Evolutionary conservation across 2,797 vertebrate species (phyloP), one percentile per base, ranked within the genome.

Genomic region (Falco biarmicus): DNA sequence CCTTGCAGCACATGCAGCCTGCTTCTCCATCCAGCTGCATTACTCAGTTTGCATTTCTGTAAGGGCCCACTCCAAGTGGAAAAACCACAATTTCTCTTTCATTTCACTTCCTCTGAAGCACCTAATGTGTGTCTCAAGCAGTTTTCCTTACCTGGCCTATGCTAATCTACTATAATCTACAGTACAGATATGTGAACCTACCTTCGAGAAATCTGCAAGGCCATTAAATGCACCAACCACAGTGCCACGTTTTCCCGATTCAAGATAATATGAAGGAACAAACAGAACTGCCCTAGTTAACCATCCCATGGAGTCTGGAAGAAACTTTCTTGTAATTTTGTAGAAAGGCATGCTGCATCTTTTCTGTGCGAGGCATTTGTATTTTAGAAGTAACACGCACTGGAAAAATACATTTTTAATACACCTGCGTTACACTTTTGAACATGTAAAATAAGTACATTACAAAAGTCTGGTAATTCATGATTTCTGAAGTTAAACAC

Each of bases 351-450:
- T 0, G 14, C 29, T n/a, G 10, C 5, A 28, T 20, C 51, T 92
- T 81, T 60, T 32, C 41, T 4, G 0, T 2, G 1, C 1, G 18
- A 93, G 10, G 8, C 15, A 84, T 57, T 18, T 3, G 3, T 28
- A 51, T 68, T 48, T 93, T 29, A 88, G 31, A 78, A 93, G 48
- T 53, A 69, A 34, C 9, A 26, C 0, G 1, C 14, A 50, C 9
- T 18, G 26, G 29, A 50, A 87, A 79, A 32, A 17, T 34, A 20
- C 6, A 16, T 70, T 70, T 68, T 74, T 10, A 66, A 5, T 26
- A 17, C 4, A 2, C 26, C 60, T 32, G 6, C 82, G 37, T 22
- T 25, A 53, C 0, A 1, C 48, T 75, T 70, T 50, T 71, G 66
- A 83, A 80, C 20, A 68, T 15, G 5, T 26, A 41, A 71, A 92